These are phyloP conservation scores for Hoplodrina blanda DNA, from an alignment of 2,888 invertebrate species.

Conservation along the genomic window DNA sequence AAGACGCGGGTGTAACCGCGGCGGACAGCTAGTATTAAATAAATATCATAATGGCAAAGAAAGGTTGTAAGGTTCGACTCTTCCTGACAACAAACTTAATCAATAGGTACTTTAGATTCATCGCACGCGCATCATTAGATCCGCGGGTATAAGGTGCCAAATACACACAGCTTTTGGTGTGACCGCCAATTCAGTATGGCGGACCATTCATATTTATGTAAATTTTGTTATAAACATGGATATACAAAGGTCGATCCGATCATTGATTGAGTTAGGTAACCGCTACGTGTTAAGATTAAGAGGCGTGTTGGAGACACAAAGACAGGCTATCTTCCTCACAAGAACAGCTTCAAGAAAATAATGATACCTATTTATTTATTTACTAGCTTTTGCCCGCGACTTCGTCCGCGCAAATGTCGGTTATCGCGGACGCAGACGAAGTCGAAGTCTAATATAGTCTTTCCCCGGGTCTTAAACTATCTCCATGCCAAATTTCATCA, in stretches of 20 bases:
- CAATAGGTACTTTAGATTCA: slow-evolving; percentile 31
- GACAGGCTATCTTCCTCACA: not conserved
- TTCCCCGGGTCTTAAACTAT: no score
- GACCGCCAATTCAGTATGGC: slow-evolving; percentile 46
- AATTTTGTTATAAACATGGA: slow-evolving; percentile 44
- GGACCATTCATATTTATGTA: slow-evolving; percentile 59
- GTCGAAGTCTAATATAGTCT: no score
- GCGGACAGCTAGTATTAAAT: no score
- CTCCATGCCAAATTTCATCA: no score
- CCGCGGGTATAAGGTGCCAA: slow-evolving; percentile 45
- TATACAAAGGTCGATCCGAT: slow-evolving; percentile 43
- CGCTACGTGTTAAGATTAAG: not conserved
- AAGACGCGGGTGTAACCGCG: no score
- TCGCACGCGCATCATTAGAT: slow-evolving; percentile 38
- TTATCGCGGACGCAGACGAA: no score
- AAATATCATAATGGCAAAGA: not conserved
- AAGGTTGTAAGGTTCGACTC: not conserved
- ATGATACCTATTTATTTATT: no score
- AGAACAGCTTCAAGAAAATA: not conserved
- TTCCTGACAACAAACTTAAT: slow-evolving; percentile 7
- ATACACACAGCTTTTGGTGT: slow-evolving; percentile 48
- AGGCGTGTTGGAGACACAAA: not conserved
- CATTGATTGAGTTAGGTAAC: slow-evolving; percentile 44
- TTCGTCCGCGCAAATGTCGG: no score
- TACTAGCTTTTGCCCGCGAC: no score